Evolutionary conservation across 2,797 vertebrate genomes (phyloP), one percentile per base, ranked within the genome.

Genomic region (Sebastes oblongus): DNA sequence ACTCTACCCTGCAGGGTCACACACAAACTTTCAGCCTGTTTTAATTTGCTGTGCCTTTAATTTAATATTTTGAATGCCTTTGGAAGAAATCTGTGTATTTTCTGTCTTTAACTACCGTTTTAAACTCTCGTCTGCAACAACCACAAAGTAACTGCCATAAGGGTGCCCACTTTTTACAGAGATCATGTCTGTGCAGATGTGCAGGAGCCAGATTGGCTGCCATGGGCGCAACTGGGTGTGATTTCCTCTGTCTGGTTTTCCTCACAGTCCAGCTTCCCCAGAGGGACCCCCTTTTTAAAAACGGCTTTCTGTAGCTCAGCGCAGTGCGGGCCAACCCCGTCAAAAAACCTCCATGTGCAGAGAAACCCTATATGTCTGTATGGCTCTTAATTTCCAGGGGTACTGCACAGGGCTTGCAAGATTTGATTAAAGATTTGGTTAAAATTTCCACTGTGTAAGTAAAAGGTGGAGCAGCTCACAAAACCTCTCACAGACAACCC

Each of bases 231-330:
- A 90, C 88, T 94, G 93, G 94, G 93, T 94, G 91, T 91, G 90
- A 94, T 94, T 95, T 94, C 94, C 93, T 93, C 90, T 92, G 93
- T 94, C 92, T 93, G 93, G 88, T 92, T 95, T 94, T 88, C 94
- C 95, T 95, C 93, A 81, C 89, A 92, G 91, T 84, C 94, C 94
- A 78, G 94, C 89, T 93, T 91, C 94, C 93, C 95, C 93, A 39
- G 77, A 84, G 92, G 94, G 95, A 95, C 95, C 95, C 89, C 86
- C 78, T 86, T 92, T 88, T 30, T 78, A 85, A 93, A 95, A 92
- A 91, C 88, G 90, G 81, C 56, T 73, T 82, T 88, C 69, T 79
- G 66, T 71, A 83, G 68, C 82, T 81, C 65, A 54, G 82, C 65
- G 50, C 62, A 74, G 62, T 22, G 29, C 22, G 18, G 55, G 65